A percentile compares a stretch with the other conserved stretches of the same genome.
Evolutionary conservation across 2,113 vertebrate genomes (phyloP).

Genomic region (Hippolais icterina): DNA sequence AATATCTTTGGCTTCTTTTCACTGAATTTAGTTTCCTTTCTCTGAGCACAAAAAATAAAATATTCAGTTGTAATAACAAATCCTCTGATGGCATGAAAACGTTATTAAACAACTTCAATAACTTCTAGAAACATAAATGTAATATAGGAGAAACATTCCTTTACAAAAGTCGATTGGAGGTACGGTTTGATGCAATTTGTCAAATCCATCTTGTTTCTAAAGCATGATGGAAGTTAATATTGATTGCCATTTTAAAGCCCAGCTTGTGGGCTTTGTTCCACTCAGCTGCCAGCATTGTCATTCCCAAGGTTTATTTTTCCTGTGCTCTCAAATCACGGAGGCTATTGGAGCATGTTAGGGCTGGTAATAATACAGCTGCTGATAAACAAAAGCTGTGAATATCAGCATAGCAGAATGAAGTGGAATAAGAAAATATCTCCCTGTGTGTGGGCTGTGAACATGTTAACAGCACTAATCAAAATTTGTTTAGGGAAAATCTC

Average conservation of each 20-base stretch:
- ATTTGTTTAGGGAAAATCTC: not conserved
- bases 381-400: conserved; percentile 44
- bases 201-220: not conserved
- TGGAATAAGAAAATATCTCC: not conserved
- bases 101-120: conserved; percentile 6
- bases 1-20: not conserved
- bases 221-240: conserved; percentile 20
- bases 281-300: conserved; percentile 23
- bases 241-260: conserved; percentile 31
- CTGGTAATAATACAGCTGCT: not conserved
- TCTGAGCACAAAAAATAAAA: not conserved
- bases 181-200: not conserved
- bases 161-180: not conserved
- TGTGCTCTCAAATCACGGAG: not conserved
- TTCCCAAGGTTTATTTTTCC: conserved; percentile 28
- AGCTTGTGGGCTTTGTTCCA: not conserved
- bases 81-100: not conserved
- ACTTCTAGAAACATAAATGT: not conserved
- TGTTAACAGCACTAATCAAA: not conserved
- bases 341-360: conserved; percentile 19
- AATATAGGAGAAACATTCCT: conserved; percentile 1
- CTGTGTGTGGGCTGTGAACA: not conserved
- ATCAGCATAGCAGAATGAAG: not conserved
- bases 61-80: conserved; percentile 5
- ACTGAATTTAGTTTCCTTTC: not conserved